Evolutionary conservation across 2,888 invertebrate species (phyloP), one percentile per base, ranked within the genome.

Genomic region (Ormyrus thymus): DNA sequence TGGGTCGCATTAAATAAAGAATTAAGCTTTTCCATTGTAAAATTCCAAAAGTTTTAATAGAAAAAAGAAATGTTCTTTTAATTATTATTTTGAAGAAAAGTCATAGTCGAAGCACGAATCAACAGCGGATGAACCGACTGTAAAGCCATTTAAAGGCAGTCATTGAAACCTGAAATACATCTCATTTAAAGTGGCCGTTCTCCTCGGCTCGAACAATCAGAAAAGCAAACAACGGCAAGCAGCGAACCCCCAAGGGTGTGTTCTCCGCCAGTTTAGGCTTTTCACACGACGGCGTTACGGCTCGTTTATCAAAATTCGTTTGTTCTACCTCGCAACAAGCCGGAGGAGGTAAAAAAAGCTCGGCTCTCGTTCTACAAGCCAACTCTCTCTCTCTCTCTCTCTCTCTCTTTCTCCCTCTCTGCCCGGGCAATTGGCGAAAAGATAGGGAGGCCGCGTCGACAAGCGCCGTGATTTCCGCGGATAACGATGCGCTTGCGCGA

Each of bases 381-480:
- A 45, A 45, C 13, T 29, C 29, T 29, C 29, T 29, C 29, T 29
- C 29, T 29, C 29, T 29, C 29, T 29, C 4, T 29, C 29, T 29
- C 9, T 45, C 7, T 11, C 51, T 53, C 43, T 29, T 4, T 29
- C 29, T 29, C 29, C 29, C 29, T 29, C 29, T 29, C 9, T 45
- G 3, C 13, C 51, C 46, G 13, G 56, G 29, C 11, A 76, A 56
- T 53, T 45, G 56, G 59, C 51, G 64, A 66, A 66, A 29, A 71
- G 70, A 71, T 59, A 71, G 66, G 59, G 65, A 13, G 5, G 45
- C 46, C 45, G 59, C 13, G 15, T 58, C 56, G 74, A 78, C 78
- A 78, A 74, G 76, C 66, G 71, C 72, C 68, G 72, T 62, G 79
- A 79, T 79, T 76, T 79, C 72, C 76, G 76, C 29, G 76, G 79